A percentile compares a stretch with the other conserved stretches of the same genome.
phyloP scores from a whole-genome alignment of 1,140 invertebrate genomes.

The Drosophila navojoa region DNA sequence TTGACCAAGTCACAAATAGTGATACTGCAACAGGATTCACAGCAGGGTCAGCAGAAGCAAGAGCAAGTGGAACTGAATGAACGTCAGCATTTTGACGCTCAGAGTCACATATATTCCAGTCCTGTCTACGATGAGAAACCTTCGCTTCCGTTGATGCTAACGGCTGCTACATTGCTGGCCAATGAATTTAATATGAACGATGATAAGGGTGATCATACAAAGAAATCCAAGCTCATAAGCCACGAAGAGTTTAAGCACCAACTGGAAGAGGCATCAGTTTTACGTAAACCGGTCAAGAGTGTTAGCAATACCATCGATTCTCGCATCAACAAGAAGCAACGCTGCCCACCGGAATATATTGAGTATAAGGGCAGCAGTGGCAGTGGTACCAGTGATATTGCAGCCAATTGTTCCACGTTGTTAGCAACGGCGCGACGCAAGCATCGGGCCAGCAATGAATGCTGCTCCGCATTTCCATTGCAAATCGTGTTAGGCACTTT shows the following conservation, averaged over 20 bases:
- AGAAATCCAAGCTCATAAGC: slow-evolving; percentile 68
- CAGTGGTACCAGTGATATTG: slow-evolving; percentile 38
- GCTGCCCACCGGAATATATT: slow-evolving; percentile 76
- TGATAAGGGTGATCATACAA: slow-evolving; percentile 23
- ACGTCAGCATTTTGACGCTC: slow-evolving; percentile 66
- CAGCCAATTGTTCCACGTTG: slow-evolving; percentile 47
- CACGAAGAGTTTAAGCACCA: slow-evolving; percentile 78
- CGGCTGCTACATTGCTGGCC: slow-evolving; percentile 54
- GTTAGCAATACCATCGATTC: slow-evolving; percentile 68
- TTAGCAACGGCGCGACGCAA: slow-evolving; percentile 56
- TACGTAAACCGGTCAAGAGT: slow-evolving; percentile 44
- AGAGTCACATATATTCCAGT: slow-evolving; percentile 83
- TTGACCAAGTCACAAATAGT: slow-evolving; percentile 77
- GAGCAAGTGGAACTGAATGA: slow-evolving; percentile 37
- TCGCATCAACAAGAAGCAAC: slow-evolving; percentile 80
- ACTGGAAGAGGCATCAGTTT: slow-evolving; percentile 66
- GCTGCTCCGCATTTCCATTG: slow-evolving; percentile 74
- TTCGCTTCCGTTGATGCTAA: slow-evolving; percentile 52
- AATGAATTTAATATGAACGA: slow-evolving; percentile 35
- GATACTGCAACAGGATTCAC: slow-evolving; percentile 52
- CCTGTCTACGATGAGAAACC: slow-evolving; percentile 80
- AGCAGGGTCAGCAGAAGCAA: slow-evolving; percentile 22
- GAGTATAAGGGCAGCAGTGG: slow-evolving; percentile 69
- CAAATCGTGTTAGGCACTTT: slow-evolving; percentile 76
- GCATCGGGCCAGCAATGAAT: slow-evolving; percentile 61